phyloP scores from a whole-genome alignment of 2,113 vertebrate species.

The Stercorarius parasiticus region DNA sequence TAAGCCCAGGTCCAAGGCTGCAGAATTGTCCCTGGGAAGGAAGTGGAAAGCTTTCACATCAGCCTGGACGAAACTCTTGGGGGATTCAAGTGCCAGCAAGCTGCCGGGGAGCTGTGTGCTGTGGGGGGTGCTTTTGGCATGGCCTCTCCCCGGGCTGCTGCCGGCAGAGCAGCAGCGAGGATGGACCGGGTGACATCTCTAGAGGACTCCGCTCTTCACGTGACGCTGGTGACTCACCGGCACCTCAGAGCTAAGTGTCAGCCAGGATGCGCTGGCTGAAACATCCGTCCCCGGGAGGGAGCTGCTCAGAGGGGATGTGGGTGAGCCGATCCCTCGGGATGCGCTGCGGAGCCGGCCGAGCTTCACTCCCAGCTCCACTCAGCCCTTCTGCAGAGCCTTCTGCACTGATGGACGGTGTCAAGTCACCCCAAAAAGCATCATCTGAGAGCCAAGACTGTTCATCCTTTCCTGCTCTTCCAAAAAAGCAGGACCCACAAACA shows the following conservation, averaged over 20 bases:
- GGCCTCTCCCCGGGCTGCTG: neutral
- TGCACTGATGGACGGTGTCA: neutral
- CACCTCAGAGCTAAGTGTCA: neutral
- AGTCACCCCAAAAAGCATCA: neutral
- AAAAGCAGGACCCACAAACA: neutral
- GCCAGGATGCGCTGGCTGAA: accelerated
- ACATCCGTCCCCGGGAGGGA: neutral
- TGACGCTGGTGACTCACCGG: neutral
- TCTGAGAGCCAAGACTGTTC: neutral
- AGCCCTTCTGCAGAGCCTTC: neutral
- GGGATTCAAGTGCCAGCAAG: neutral
- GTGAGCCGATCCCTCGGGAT: neutral
- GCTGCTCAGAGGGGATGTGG: neutral
- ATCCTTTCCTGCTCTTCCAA: neutral
- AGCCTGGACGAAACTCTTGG: neutral
- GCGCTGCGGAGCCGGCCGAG: accelerated
- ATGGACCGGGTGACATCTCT: neutral
- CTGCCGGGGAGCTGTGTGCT: neutral
- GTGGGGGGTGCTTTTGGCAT: accelerated
- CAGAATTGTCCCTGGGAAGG: neutral
- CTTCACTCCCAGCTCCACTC: neutral
- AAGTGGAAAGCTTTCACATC: neutral
- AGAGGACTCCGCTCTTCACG: neutral
- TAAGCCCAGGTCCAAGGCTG: neutral
- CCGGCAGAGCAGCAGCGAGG: accelerated